phyloP scores from a whole-genome alignment of 1,140 invertebrate genomes.

The Drosophila elegans region DNA sequence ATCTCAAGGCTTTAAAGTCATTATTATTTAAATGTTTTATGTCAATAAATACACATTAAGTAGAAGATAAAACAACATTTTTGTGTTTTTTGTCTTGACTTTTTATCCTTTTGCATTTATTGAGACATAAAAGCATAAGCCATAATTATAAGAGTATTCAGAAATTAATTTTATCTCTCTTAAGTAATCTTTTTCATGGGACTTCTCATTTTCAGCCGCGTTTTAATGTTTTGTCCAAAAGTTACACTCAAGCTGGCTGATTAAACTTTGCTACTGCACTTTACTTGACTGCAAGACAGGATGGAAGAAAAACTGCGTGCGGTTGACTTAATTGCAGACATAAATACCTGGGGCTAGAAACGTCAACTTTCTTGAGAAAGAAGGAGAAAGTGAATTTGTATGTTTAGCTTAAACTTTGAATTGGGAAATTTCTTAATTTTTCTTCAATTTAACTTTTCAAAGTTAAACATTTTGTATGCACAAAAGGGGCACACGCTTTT shows the following conservation, averaged over 20 bases:
- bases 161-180: background rate
- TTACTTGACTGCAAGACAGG: conserved; percentile 25
- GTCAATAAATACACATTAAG: too few relatives aligned
- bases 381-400: conserved; percentile 16
- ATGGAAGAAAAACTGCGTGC: conserved; percentile 44
- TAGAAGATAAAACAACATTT: too few relatives aligned
- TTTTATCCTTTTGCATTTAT: background rate
- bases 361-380: conserved; percentile 8
- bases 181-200: background rate
- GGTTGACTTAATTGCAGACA: conserved; percentile 56
- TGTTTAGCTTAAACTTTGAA: conserved; percentile 26
- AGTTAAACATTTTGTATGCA: conserved; percentile 21
- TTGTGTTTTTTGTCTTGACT: too few relatives aligned
- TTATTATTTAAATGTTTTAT: too few relatives aligned
- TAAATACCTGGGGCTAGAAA: conserved; percentile 16
- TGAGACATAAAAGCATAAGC: background rate
- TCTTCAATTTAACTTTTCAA: conserved; percentile 11
- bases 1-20: too few relatives aligned
- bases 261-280: conserved; percentile 64
- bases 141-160: too few relatives aligned
- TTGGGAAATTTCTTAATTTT: conserved; percentile 19
- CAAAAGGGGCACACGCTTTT: conserved; percentile 10
- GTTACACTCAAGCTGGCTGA: conserved; percentile 48
- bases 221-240: conserved; percentile 24
- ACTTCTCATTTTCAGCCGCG: background rate